A percentile compares a stretch with the other conserved stretches of the same genome.
These are phyloP conservation scores for Sarcophilus harrisii DNA, from an alignment of 2,797 vertebrate genomes.

Conservation along the genomic window DNA sequence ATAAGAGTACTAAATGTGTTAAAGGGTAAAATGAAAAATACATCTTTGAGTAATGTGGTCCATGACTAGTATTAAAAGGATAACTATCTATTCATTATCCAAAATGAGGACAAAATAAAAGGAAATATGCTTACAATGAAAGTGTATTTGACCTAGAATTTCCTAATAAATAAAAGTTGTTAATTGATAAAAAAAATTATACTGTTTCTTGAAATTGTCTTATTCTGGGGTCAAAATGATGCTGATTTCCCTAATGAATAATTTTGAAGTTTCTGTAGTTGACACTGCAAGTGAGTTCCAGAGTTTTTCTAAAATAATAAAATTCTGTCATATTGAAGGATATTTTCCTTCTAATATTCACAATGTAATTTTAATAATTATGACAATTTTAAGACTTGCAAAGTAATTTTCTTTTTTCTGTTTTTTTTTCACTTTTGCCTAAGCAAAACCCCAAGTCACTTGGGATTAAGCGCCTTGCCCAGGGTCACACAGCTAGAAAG, in stretches of 20 bases:
- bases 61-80: slow-evolving; percentile 65
- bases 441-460: no score
- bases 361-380: not conserved
- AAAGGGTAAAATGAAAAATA: slow-evolving; percentile 66
- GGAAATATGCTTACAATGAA: slow-evolving; percentile 53
- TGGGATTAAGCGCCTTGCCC: no score
- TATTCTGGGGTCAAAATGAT: not conserved
- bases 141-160: slow-evolving; percentile 32
- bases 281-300: not conserved
- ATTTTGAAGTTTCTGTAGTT: not conserved
- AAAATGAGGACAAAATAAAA: slow-evolving; percentile 35
- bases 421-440: no score
- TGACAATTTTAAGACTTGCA: not conserved
- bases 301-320: not conserved
- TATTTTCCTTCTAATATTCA: not conserved
- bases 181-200: not conserved
- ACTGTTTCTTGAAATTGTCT: not conserved
- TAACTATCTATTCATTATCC: slow-evolving; percentile 73
- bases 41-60: slow-evolving; percentile 67
- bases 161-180: slow-evolving; percentile 52
- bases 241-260: not conserved
- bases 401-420: not conserved
- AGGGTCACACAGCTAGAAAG: no score
- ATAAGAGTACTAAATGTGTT: slow-evolving; percentile 72
- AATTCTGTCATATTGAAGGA: not conserved